Evolutionary conservation across 2,797 vertebrate species (phyloP), one percentile per base, ranked within the genome.

Genomic region (Tarsius wallacei): DNA sequence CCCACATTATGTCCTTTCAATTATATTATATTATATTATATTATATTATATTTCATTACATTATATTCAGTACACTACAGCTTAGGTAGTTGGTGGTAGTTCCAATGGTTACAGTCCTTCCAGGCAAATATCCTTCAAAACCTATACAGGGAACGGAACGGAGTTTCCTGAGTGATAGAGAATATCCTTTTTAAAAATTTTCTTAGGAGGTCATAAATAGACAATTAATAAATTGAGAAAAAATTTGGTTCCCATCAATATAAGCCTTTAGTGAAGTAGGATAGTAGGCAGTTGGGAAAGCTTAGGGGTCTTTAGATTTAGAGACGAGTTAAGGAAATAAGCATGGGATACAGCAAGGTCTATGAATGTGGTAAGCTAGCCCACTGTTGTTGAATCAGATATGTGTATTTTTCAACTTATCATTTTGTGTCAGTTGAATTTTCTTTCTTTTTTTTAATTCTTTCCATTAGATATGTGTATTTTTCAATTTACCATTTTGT

Each of bases 361-460:
- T 70, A 14, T 59, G 33, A 61, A 53, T 26, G 5, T n/a, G 14
- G 13, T 66, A 59, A 91, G 15, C 12, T 19, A 36, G 12, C 71
- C 61, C 86, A n/a, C 55, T 47, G 64, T 84, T 91, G 59, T 78
- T 91, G 36, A 91, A 77, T 71, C 83, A 74, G 15, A 49, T 74
- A 33, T 31, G 9, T 80, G 2, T 74, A 31, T 5, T 84, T 96
- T 76, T 14, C 16, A 59, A 31, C 10, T 87, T 78, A 78, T 9
- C 4, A 7, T 42, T 85, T 53, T 92, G 74, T 82, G 22, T 87
- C 80, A 76, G 15, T 59, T 71, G 0, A n/a, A 28, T 47, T 66
- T 82, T 53, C 31, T 36, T 51, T 61, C 24, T 24, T 85, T 15
- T 7, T 22, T 81, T 85, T 57, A 42, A 42, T 42, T 42, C 42